Evolutionary conservation across 2,888 invertebrate species (phyloP).

Genomic region (Drosophila ezoana): DNA sequence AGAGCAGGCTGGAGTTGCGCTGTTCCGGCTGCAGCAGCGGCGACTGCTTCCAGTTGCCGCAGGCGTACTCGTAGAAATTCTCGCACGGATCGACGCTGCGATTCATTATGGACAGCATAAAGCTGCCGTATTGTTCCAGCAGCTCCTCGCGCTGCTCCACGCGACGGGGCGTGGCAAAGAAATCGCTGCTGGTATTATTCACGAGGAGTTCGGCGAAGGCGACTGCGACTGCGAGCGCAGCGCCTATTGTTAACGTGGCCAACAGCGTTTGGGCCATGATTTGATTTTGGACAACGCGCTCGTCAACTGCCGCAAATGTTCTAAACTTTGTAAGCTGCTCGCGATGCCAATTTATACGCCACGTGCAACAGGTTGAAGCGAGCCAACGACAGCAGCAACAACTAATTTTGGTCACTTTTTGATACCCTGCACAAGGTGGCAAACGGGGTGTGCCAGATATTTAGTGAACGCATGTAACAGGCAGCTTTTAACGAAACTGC

Average conservation of each 20-base stretch:
- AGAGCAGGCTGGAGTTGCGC: conserved; percentile 72
- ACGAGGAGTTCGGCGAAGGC: not conserved
- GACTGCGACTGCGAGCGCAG: conserved; percentile 1
- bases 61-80: conserved; percentile 82
- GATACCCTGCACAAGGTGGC: not conserved
- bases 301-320: conserved; percentile 63
- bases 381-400: not conserved
- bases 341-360: conserved; percentile 68
- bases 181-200: conserved; percentile 26
- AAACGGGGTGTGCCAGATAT: not conserved
- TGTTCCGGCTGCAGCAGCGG: conserved; percentile 57
- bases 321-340: conserved; percentile 67
- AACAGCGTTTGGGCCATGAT: conserved; percentile 55
- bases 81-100: conserved; percentile 79
- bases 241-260: conserved; percentile 50
- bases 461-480: not conserved
- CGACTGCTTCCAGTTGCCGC: conserved; percentile 78
- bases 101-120: conserved; percentile 79
- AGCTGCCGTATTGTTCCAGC: conserved; percentile 69
- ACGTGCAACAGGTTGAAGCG: conserved; percentile 35
- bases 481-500: too few species aligned
- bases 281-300: conserved; percentile 27
- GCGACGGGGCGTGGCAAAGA: conserved; percentile 61
- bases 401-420: conserved; percentile 6
- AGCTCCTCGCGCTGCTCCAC: conserved; percentile 74